phyloP scores from a whole-genome alignment of 2,888 invertebrate genomes.

The Leptinotarsa peninsularis region DNA sequence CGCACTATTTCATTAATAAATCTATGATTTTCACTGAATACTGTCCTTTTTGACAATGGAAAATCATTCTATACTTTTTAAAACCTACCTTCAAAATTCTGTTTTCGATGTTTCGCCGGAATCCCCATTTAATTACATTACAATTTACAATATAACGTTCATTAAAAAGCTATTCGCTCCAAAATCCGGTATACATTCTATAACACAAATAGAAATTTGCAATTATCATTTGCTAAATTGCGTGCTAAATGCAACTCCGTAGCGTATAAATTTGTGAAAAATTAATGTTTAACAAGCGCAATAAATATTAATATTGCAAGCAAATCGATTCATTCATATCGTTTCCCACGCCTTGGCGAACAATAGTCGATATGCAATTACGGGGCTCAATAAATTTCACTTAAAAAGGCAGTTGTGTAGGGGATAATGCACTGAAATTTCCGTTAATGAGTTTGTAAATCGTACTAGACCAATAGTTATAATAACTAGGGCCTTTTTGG shows the following conservation, averaged over 20 bases:
- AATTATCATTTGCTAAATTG: constrained; percentile 13
- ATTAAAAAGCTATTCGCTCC: background rate
- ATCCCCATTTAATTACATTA: background rate
- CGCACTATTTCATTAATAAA: too few species aligned
- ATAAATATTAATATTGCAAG: constrained; percentile 15
- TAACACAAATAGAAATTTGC: background rate
- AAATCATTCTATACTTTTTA: too few species aligned
- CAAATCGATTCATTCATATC: constrained; percentile 2
- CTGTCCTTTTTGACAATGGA: too few species aligned
- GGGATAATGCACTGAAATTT: too few species aligned
- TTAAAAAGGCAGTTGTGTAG: background rate
- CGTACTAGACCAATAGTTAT: too few species aligned
- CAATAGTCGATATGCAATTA: background rate
- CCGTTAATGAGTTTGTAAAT: too few species aligned
- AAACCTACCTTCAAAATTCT: too few species aligned
- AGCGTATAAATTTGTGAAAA: constrained; percentile 12
- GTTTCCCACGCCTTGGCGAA: constrained; percentile 9
- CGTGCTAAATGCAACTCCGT: background rate
- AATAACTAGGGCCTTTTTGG: too few species aligned
- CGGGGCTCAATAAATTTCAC: background rate
- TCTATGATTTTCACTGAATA: too few species aligned
- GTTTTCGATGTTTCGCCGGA: too few species aligned
- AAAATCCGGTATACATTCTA: background rate
- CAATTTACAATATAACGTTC: background rate
- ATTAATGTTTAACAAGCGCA: constrained; percentile 16